Conservation (phyloP, 2,888 invertebrate species). For the Drosophila koepferae region DNA sequence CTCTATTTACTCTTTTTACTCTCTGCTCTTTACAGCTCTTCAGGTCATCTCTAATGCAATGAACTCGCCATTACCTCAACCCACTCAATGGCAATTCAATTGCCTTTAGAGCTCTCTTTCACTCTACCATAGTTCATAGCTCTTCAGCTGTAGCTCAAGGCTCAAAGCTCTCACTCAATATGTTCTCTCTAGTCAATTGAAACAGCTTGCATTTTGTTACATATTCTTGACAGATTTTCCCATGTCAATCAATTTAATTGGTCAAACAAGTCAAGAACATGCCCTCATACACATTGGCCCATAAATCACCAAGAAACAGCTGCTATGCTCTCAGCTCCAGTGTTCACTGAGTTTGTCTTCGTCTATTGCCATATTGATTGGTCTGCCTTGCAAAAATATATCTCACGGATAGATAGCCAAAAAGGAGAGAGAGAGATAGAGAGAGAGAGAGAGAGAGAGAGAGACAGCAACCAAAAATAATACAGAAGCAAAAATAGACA, state of each 20-base stretch:
- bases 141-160: neutral
- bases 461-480: neutral
- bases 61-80: neutral
- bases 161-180: neutral
- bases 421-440: slow-evolving; percentile 19
- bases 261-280: slow-evolving; percentile 63
- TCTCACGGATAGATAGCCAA: slow-evolving; percentile 64
- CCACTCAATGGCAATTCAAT: neutral
- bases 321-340: slow-evolving; percentile 31
- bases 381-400: slow-evolving; percentile 52
- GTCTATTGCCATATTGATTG: slow-evolving; percentile 65
- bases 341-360: slow-evolving; percentile 9
- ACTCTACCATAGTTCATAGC: neutral
- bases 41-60: neutral
- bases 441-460: neutral
- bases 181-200: neutral
- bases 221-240: slow-evolving; percentile 76
- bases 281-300: slow-evolving; percentile 51
- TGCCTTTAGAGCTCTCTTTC: neutral
- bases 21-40: too few relatives aligned
- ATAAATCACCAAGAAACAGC: slow-evolving; percentile 72
- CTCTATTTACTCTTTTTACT: neutral
- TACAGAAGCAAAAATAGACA: slow-evolving; percentile 25
- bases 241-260: slow-evolving; percentile 82
- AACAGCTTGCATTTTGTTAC: neutral